phyloP scores from a whole-genome alignment of 2,113 vertebrate species.

The Lates calcarifer region DNA sequence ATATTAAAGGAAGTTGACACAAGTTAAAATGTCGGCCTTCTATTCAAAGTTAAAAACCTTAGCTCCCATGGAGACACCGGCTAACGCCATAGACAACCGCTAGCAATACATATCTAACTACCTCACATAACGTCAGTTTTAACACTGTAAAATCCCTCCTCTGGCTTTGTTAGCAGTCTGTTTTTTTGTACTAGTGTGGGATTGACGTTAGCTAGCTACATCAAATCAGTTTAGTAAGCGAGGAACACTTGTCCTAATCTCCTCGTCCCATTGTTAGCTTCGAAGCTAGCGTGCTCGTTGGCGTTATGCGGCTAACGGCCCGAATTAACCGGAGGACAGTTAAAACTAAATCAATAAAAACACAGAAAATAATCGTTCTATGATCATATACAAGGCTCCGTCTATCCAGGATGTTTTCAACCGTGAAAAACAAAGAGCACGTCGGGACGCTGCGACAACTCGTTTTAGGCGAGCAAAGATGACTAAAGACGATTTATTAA shows the following conservation, averaged over 20 bases:
- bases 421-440: constrained; percentile 43
- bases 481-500: constrained; percentile 47
- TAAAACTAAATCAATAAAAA: background rate
- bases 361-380: background rate
- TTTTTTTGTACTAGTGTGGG: no score
- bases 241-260: constrained; percentile 41
- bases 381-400: background rate
- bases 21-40: constrained; percentile 65
- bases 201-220: background rate
- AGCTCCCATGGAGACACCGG: constrained; percentile 12
- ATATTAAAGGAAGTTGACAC: constrained; percentile 23
- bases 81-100: background rate
- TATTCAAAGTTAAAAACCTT: constrained; percentile 51
- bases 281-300: constrained; percentile 50
- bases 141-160: background rate
- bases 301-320: constrained; percentile 4
- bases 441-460: constrained; percentile 47
- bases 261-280: constrained; percentile 80
- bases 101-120: background rate
- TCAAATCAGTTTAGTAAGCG: constrained; percentile 20
- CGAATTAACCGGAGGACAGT: constrained; percentile 17
- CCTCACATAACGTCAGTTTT: background rate
- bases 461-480: constrained; percentile 35
- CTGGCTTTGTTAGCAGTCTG: background rate
- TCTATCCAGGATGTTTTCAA: background rate